These are phyloP conservation scores for Cardinalis cardinalis DNA, from an alignment of 2,113 vertebrate species.

Conservation along the genomic window DNA sequence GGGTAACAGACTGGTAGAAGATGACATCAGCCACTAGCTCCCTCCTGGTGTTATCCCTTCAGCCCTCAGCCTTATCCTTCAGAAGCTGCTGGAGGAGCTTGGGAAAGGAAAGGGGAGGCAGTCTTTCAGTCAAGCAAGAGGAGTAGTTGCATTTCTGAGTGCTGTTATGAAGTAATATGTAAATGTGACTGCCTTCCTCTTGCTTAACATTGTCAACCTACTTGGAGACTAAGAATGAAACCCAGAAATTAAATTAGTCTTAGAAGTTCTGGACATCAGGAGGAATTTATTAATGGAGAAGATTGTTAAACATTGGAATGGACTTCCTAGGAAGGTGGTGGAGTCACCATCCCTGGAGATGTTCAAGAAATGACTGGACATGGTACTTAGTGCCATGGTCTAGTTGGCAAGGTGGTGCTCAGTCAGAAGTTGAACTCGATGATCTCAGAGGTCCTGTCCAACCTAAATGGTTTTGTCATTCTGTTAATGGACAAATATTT, in stretches of 20 bases:
- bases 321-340: background rate
- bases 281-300: background rate
- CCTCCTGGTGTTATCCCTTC: background rate
- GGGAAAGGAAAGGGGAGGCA: background rate
- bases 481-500: background rate
- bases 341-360: background rate
- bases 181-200: background rate
- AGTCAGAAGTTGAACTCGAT: background rate
- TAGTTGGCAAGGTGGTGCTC: background rate
- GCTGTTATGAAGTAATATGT: background rate
- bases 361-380: background rate
- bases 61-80: background rate
- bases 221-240: background rate
- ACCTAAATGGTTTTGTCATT: background rate
- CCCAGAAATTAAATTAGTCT: background rate
- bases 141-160: fast-evolving
- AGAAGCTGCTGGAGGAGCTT: background rate
- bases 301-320: background rate
- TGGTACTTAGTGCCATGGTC: background rate
- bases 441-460: background rate
- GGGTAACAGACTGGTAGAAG: background rate
- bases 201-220: background rate
- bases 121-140: background rate
- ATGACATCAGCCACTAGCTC: background rate
- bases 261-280: background rate